Conservation (phyloP, 2,888 invertebrate species). For the Chorisops tibialis region DNA sequence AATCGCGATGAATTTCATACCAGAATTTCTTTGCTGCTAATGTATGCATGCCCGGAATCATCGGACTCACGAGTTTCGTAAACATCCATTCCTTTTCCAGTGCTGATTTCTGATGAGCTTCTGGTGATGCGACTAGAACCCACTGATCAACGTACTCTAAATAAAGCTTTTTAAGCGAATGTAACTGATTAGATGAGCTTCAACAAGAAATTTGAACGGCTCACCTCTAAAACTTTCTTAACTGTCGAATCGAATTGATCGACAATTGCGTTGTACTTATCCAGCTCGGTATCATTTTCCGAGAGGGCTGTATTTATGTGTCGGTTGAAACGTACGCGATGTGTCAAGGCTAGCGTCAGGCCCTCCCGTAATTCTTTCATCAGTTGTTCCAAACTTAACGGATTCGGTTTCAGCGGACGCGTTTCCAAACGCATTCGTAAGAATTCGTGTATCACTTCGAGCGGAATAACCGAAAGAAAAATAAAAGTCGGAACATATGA, state of each 20-base stretch:
- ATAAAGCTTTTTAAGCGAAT: conserved; percentile 66
- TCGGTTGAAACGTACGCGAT: conserved; percentile 71
- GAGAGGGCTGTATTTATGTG: conserved; percentile 61
- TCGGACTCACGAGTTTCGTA: conserved; percentile 72
- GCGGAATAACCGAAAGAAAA: conserved; percentile 77
- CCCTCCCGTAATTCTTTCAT: conserved; percentile 90
- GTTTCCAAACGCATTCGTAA: conserved; percentile 79
- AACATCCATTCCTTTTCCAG: conserved; percentile 88
- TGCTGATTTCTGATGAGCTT: conserved; percentile 63
- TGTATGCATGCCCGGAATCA: conserved; percentile 70
- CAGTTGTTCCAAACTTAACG: conserved; percentile 80
- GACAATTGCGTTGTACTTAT: conserved; percentile 60
- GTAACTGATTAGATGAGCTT: not conserved
- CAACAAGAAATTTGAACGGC: conserved; percentile 17
- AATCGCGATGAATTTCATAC: no score
- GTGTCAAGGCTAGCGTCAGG: conserved; percentile 75
- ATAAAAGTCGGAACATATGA: conserved; percentile 82
- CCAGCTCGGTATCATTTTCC: conserved; percentile 53
- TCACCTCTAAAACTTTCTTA: conserved; percentile 67
- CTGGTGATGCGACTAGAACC: conserved; percentile 59
- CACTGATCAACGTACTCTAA: conserved; percentile 81
- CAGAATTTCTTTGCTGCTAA: conserved; percentile 76
- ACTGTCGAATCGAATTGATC: conserved; percentile 75
- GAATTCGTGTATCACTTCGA: conserved; percentile 93
- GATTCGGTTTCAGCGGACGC: conserved; percentile 77